phyloP scores from a whole-genome alignment of 2,113 vertebrate genomes.

The Columba janthina region DNA sequence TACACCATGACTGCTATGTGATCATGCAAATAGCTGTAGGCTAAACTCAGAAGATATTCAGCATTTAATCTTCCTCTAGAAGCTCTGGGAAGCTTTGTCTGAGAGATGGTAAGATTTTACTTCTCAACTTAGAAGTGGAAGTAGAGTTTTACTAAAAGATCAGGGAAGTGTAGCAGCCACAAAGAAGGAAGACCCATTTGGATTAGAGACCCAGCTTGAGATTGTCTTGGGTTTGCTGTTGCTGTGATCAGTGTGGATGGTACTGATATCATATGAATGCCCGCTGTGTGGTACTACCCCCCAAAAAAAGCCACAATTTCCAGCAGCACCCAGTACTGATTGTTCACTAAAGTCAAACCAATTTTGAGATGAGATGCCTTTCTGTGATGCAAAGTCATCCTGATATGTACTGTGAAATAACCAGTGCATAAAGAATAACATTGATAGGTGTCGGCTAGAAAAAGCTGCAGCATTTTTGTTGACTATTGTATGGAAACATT shows the following conservation, averaged over 20 bases:
- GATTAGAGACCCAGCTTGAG: neutral
- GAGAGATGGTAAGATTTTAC: neutral
- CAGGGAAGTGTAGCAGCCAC: neutral
- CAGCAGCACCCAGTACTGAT: neutral
- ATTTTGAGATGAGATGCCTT: neutral
- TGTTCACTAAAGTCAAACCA: neutral
- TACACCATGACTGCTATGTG: neutral
- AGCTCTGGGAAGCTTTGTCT: neutral
- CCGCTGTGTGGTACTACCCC: accelerated
- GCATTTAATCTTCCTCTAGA: slow-evolving; percentile 17
- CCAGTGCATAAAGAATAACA: neutral
- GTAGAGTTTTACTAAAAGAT: neutral
- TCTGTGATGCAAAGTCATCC: neutral
- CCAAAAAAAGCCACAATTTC: neutral
- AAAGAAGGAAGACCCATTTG: neutral
- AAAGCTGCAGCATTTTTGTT: neutral
- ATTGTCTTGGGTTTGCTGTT: neutral
- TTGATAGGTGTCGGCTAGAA: neutral
- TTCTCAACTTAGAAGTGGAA: neutral
- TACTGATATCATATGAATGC: neutral
- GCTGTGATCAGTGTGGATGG: neutral
- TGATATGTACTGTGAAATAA: neutral
- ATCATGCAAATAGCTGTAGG: slow-evolving; percentile 21
- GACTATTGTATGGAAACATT: neutral
- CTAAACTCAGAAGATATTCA: neutral